A percentile compares a stretch with the other conserved stretches of the same genome.
These are phyloP conservation scores for Lordiphosa mommai DNA, from an alignment of 1,140 invertebrate species.

Conservation along the genomic window DNA sequence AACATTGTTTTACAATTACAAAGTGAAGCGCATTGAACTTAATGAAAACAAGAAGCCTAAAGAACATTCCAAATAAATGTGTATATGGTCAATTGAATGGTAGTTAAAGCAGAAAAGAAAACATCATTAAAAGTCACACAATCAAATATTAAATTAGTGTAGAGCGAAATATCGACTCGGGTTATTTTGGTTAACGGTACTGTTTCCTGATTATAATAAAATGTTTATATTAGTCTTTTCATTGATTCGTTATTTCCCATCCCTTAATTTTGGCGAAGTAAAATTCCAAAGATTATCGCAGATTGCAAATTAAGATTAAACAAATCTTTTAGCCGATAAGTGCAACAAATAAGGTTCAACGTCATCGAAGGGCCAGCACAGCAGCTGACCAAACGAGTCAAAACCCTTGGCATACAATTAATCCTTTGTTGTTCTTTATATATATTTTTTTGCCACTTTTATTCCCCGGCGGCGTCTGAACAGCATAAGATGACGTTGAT, in stretches of 20 bases:
- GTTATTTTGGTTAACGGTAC: too few species aligned
- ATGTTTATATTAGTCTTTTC: too few species aligned
- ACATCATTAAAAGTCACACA: too few species aligned
- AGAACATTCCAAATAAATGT: not conserved
- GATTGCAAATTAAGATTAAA: too few species aligned
- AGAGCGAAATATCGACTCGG: too few species aligned
- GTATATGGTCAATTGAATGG: not conserved
- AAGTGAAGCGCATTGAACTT: not conserved
- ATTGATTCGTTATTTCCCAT: too few species aligned
- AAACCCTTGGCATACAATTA: slow-evolving; percentile 42
- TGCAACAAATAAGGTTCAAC: not conserved
- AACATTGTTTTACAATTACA: not conserved
- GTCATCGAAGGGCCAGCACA: not conserved
- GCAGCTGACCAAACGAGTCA: slow-evolving; percentile 38
- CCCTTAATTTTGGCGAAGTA: too few species aligned
- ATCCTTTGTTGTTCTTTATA: slow-evolving; percentile 57
- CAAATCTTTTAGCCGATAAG: not conserved
- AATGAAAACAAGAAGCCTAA: not conserved
- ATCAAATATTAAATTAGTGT: too few species aligned
- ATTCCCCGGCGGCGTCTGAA: not conserved
- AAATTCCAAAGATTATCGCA: too few species aligned
- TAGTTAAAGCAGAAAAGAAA: not conserved
- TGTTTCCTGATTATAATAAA: too few species aligned
- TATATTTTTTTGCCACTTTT: not conserved
- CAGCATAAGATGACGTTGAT: slow-evolving; percentile 26